These are phyloP conservation scores for Cyclopterus lumpus DNA, from an alignment of 2,797 vertebrate species.

Conservation along the genomic window DNA sequence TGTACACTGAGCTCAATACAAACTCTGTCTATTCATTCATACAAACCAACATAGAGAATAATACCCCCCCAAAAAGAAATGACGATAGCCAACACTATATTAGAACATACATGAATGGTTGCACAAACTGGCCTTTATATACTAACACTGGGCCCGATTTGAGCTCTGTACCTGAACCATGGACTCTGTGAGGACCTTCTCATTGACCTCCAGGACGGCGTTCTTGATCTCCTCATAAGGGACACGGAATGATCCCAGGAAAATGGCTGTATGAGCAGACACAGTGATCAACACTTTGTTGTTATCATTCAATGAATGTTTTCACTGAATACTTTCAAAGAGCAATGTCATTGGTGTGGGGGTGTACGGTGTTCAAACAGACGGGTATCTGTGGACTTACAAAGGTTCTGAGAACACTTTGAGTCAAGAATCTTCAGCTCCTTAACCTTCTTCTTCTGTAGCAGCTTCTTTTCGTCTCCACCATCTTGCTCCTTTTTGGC, in stretches of 20 bases:
- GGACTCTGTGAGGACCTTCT: slow-evolving; percentile 87
- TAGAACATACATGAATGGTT: background rate
- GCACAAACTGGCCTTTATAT: background rate
- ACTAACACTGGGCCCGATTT: slow-evolving; percentile 4
- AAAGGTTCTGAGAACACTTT: slow-evolving; percentile 89
- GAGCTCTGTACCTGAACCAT: slow-evolving; percentile 84
- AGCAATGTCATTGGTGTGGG: background rate
- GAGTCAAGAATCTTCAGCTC: slow-evolving; percentile 88
- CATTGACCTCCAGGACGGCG: slow-evolving; percentile 87
- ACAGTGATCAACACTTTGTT: background rate
- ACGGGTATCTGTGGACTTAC: slow-evolving; percentile 77
- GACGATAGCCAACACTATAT: background rate
- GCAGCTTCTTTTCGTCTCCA: slow-evolving; percentile 84
- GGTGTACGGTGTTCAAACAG: background rate
- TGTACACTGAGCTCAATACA: background rate
- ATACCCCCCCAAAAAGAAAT: background rate
- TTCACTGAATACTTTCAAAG: background rate
- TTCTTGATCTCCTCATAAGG: slow-evolving; percentile 90
- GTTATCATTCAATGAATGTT: background rate
- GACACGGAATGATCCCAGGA: slow-evolving; percentile 89
- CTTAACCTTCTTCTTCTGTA: slow-evolving; percentile 90
- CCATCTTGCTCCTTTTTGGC: slow-evolving; percentile 88
- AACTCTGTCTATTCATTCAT: background rate
- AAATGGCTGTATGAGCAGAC: slow-evolving; percentile 83
- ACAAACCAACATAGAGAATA: background rate